Base-by-base conservation (phyloP, 2,888 invertebrate species). In the Philereme transversata region DNA sequence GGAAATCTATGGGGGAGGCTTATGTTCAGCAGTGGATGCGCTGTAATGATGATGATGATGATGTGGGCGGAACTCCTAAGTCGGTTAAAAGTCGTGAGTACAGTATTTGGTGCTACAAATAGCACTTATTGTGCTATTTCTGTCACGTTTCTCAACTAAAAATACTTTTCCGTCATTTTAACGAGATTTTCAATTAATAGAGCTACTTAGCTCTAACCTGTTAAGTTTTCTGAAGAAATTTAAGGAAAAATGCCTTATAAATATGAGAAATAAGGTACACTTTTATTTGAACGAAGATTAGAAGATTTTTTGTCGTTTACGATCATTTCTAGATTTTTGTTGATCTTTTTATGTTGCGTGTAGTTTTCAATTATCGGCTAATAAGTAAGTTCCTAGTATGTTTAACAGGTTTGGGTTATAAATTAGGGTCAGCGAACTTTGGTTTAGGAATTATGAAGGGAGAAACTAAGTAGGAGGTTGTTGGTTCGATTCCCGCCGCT, bases 181-280 rank as follows among this genome's bases (percentile, higher is more conserved):
- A 53, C 40, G n/a, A 46, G 33, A 33, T 40, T 38, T 53, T n/a
- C 46, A 46, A 53, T 46, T 40, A 38, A 43, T 40, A 40, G 5
- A 40, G 38, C 34, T n/a, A 56, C 38, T 57, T 57, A 45, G 50
- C 50, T 22, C 10, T 57, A 9, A 22, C 40, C 34, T 40, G 57
- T 8, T 41, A 41, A 10, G 5, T 22, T 22, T 22, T 22, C 22
- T 22, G 3, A 22, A 2, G 22, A 22, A 22, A 22, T 22, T 22
- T 22, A 22, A 22, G 22, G 22, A 22, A 22, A 22, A 22, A 22
- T n/a, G 9, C 10, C 43, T 10, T 43, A 35, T 35, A 0, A 0
- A 1, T 1, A 0, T 40, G 8, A 5, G 6, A 1, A 35, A 6
- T 45, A 36, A 36, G 52, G 52, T 36, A 44, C 5, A 36, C 5